These are phyloP conservation scores for Scaptomyza flava DNA, from an alignment of 2,888 invertebrate genomes.

Conservation along the genomic window DNA sequence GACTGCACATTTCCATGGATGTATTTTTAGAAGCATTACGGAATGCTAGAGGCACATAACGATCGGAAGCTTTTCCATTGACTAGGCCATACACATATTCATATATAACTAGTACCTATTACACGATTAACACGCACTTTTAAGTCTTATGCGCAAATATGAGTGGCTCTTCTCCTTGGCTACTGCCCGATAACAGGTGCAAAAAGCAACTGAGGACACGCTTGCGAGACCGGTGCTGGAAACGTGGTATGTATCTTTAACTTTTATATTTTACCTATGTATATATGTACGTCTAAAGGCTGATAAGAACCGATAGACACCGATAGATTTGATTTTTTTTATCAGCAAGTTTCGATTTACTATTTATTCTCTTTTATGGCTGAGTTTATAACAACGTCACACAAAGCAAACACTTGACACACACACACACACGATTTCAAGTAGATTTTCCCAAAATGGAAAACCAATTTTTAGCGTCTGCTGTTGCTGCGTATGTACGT, in stretches of 20 bases:
- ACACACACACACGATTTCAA: slow-evolving; percentile 16
- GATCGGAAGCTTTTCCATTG: slow-evolving; percentile 18
- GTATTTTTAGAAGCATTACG: slow-evolving; percentile 72
- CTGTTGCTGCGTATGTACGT: slow-evolving; percentile 65
- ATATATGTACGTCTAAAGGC: too few species aligned
- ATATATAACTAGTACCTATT: slow-evolving; percentile 3
- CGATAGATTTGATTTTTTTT: slow-evolving; percentile 43
- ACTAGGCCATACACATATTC: neutral
- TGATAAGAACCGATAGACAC: slow-evolving; percentile 27
- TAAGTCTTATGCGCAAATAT: neutral
- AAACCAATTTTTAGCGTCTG: slow-evolving; percentile 36
- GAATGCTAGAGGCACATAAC: slow-evolving; percentile 30
- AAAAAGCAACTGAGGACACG: slow-evolving; percentile 42
- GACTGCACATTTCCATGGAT: slow-evolving; percentile 66
- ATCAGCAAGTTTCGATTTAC: slow-evolving; percentile 42
- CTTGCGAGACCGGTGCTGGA: slow-evolving; percentile 20
- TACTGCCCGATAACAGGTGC: slow-evolving; percentile 44
- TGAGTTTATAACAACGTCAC: slow-evolving; percentile 21
- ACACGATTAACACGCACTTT: slow-evolving; percentile 18
- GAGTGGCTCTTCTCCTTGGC: neutral
- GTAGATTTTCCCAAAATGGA: slow-evolving; percentile 35
- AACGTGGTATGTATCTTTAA: slow-evolving; percentile 32
- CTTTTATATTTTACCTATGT: slow-evolving; percentile 27
- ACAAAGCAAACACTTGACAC: slow-evolving; percentile 20
- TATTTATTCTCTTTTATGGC: slow-evolving; percentile 31